Percentiles rank a stretch among this genome's conserved stretches.
Conservation (phyloP, 2,888 invertebrate genomes). For the Temnothorax ravouxi region DNA sequence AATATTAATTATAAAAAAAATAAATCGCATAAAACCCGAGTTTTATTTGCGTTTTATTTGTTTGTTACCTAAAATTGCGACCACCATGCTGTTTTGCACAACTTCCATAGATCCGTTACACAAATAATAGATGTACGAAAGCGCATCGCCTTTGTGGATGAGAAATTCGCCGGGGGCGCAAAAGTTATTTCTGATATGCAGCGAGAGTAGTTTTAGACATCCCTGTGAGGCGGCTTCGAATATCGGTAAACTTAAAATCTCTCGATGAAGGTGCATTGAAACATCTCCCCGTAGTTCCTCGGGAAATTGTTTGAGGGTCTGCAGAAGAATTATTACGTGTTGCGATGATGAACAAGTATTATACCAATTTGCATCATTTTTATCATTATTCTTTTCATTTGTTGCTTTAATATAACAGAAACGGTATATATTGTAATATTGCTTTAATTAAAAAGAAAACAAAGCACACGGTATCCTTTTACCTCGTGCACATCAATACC, state of each 20-base stretch:
- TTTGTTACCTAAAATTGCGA: conserved; percentile 95
- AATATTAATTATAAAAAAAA: not conserved
- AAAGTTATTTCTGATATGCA: conserved; percentile 97
- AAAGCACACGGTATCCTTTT: conserved; percentile 60
- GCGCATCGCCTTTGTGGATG: conserved; percentile 97
- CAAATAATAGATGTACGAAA: conserved; percentile 97
- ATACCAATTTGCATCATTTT: not conserved
- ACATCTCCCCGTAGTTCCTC: conserved; percentile 98
- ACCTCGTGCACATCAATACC: conserved; percentile 99
- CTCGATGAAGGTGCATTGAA: conserved; percentile 97
- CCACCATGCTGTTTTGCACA: conserved; percentile 98
- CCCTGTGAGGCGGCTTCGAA: conserved; percentile 98
- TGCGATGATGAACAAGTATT: not conserved
- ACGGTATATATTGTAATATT: not conserved
- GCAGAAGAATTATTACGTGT: conserved; percentile 65
- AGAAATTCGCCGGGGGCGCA: conserved; percentile 98
- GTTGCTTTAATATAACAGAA: not conserved
- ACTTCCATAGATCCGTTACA: conserved; percentile 99
- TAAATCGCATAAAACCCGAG: not conserved
- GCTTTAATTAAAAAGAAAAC: not conserved
- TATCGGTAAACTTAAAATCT: conserved; percentile 97
- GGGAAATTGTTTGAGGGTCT: conserved; percentile 98
- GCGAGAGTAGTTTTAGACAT: conserved; percentile 95
- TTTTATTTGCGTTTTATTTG: not conserved
- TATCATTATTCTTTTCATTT: not conserved